These are phyloP conservation scores for Delphinapterus leucas DNA, from an alignment of 2,113 vertebrate species.

Conservation along the genomic window DNA sequence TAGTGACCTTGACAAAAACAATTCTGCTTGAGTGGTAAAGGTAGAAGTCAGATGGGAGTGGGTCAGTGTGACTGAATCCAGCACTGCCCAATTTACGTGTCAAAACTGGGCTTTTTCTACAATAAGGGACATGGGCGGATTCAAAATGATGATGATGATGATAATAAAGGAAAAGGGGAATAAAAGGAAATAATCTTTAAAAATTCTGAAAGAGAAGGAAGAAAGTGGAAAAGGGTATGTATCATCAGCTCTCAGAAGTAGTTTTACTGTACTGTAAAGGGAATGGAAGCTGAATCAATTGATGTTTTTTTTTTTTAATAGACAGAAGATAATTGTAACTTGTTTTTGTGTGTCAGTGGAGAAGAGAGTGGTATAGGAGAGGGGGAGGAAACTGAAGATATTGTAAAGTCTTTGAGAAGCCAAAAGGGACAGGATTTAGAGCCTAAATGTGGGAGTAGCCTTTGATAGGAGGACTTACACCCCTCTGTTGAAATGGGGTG, in stretches of 20 bases:
- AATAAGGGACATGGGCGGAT: background rate
- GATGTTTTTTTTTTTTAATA: background rate
- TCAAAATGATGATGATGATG: background rate
- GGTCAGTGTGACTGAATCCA: background rate
- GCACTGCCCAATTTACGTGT: background rate
- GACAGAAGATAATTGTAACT: background rate
- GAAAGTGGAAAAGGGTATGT: background rate
- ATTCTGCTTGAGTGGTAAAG: background rate
- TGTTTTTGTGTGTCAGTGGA: background rate
- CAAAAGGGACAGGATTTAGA: background rate
- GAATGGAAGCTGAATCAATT: background rate
- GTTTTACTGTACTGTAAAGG: background rate
- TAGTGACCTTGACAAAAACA: background rate
- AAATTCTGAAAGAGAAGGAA: background rate
- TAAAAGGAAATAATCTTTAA: background rate
- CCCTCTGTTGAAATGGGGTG: conserved; percentile 13
- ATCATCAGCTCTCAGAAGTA: background rate
- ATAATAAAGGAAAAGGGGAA: background rate
- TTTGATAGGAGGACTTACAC: background rate
- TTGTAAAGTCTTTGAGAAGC: background rate
- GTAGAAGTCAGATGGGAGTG: background rate
- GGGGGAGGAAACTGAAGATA: conserved; percentile 2
- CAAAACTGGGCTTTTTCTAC: background rate
- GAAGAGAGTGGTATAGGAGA: background rate
- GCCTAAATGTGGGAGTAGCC: background rate